Evolutionary conservation across 1,140 invertebrate species (phyloP), one percentile per base, ranked within the genome.

Genomic region (Anoplophora glabripennis): DNA sequence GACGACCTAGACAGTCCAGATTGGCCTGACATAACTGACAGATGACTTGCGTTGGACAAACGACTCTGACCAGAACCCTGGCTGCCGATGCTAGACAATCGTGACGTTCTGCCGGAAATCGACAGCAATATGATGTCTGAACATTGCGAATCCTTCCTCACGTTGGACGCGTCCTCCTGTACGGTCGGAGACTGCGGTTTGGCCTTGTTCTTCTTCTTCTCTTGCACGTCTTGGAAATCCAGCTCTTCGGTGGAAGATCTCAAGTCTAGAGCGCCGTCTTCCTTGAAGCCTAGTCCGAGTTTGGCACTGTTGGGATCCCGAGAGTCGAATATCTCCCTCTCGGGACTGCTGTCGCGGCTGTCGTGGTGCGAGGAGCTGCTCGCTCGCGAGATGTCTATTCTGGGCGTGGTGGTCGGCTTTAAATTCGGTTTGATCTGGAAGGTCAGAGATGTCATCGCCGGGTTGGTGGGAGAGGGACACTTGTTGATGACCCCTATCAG

Each of bases 301-400:
- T 71, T 74, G 66, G 65, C 65, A 64, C 57, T 68, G 57, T 44
- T 75, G 68, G 61, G 78, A 77, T 67, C 66, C 33, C 78, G 77
- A 36, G 34, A 48, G 37, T 70, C 70, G 53, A 86, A 80, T n/a
- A 89, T 79, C 64, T 89, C 88, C 64, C 85, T 81, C 70, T 91
- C 89, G 0, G 90, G 90, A 18, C 87, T 89, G 60, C 86, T 89
- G 65, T 90, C 89, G 46, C 87, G 83, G 64, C 88, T 91, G 73
- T 92, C 87, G 70, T 92, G 90, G 65, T 90, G 89, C 17, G 89
- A 92, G 28, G 89, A 90, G 73, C 88, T 91, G 65, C 89, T 92
- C 3, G 91, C 90, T 46, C 90, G 81, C 53, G 90, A 92, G 67
- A 93, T 90, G 76, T 93, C 90, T 65, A 92, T 93, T 63, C 90